These are phyloP conservation scores for Gila robusta DNA, from an alignment of 2,797 vertebrate genomes.

Conservation along the genomic window DNA sequence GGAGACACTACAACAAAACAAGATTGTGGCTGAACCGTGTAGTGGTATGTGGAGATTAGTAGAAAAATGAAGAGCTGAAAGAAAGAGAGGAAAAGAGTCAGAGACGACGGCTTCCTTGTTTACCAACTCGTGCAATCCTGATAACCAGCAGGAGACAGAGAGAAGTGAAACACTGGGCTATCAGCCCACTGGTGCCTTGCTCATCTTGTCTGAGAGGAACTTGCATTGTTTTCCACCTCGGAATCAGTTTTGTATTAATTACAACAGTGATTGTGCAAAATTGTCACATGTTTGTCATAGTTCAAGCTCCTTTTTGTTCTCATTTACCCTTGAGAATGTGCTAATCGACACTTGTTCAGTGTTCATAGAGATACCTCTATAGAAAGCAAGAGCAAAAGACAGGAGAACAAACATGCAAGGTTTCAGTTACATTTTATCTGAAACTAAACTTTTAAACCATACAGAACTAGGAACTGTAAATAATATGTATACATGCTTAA, in stretches of 20 bases:
- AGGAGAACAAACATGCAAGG: slow-evolving; percentile 56
- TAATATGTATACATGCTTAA: slow-evolving; percentile 56
- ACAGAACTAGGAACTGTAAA: slow-evolving; percentile 77
- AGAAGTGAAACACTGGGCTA: slow-evolving; percentile 4
- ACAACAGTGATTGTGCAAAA: neutral
- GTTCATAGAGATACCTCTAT: neutral
- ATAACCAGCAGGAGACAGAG: slow-evolving; percentile 39
- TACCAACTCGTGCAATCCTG: slow-evolving; percentile 32
- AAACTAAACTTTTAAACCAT: slow-evolving; percentile 69
- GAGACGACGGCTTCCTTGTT: slow-evolving; percentile 54
- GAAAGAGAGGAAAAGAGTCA: slow-evolving; percentile 54
- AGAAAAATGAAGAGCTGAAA: slow-evolving; percentile 34
- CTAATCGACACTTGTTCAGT: neutral
- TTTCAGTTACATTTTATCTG: slow-evolving; percentile 78
- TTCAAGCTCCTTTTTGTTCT: slow-evolving; percentile 38
- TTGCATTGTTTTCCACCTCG: slow-evolving; percentile 4
- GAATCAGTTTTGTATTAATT: slow-evolving; percentile 5
- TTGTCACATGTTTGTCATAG: slow-evolving; percentile 14
- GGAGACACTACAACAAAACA: slow-evolving; percentile 14
- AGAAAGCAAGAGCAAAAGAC: slow-evolving; percentile 42
- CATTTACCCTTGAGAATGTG: neutral
- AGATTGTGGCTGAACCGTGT: slow-evolving; percentile 31
- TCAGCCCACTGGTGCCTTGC: slow-evolving; percentile 5
- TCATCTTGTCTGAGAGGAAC: slow-evolving; percentile 29
- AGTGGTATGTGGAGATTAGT: slow-evolving; percentile 21